A percentile compares a stretch with the other conserved stretches of the same genome.
Conservation (phyloP, 2,888 invertebrate genomes). For the Adelphocoris suturalis region DNA sequence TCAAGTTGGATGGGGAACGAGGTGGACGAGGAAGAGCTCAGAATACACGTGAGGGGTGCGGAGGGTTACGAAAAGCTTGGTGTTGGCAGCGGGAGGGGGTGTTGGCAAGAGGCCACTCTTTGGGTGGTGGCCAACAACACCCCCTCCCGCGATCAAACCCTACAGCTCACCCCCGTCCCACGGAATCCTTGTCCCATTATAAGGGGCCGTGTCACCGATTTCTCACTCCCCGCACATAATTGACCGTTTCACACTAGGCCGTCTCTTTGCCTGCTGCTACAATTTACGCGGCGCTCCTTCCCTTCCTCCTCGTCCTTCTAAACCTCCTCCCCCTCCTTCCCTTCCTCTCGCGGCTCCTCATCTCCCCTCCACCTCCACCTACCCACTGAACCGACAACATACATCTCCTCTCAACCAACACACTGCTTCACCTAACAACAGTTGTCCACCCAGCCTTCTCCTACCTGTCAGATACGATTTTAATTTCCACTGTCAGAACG, state of each 20-base stretch:
- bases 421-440: neutral
- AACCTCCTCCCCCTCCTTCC: too few species aligned
- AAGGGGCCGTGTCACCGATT: constrained; percentile 61
- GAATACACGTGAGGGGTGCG: neutral
- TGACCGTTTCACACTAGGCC: constrained; percentile 58
- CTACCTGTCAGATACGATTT: neutral
- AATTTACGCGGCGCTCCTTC: constrained; percentile 35
- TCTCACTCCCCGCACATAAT: constrained; percentile 59
- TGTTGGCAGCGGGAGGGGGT: constrained; percentile 18
- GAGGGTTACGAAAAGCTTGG: constrained; percentile 37
- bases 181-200: constrained; percentile 54
- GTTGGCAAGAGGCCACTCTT: constrained; percentile 56
- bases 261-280: constrained; percentile 33
- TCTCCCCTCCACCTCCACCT: neutral
- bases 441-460: neutral
- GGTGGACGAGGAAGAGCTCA: neutral
- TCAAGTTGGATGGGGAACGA: neutral
- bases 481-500: constrained; percentile 6
- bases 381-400: neutral
- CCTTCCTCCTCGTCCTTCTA: neutral
- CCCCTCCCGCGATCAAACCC: constrained; percentile 19
- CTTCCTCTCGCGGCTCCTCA: neutral
- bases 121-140: constrained; percentile 32
- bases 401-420: neutral
- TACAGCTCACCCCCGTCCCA: neutral